Evolutionary conservation across 2,113 vertebrate genomes (phyloP).

Genomic region (rat (Rattus norvegicus)): DNA sequence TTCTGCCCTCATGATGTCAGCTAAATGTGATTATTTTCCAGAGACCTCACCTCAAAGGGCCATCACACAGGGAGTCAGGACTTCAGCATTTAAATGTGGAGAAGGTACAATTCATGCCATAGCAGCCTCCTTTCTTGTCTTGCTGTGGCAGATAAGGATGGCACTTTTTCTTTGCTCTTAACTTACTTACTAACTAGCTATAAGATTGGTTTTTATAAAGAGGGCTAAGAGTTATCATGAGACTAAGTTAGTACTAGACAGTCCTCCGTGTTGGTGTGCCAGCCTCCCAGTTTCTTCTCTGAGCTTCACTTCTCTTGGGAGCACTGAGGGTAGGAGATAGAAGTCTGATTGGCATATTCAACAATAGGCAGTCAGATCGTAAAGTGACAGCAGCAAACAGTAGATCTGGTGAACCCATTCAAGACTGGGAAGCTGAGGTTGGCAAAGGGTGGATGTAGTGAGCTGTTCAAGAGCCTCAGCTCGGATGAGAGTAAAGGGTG

Average conservation of each 20-base stretch:
- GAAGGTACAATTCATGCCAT: not conserved
- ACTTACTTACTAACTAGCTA: not conserved
- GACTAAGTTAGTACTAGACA: not conserved
- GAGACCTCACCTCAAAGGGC: not conserved
- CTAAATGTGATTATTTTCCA: not conserved
- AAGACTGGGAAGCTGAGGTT: not conserved
- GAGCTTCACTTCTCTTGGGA: not conserved
- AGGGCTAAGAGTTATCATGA: not conserved
- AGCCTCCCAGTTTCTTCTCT: not conserved
- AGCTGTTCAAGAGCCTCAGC: not conserved
- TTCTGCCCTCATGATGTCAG: not conserved
- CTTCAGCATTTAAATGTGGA: not conserved
- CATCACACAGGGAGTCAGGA: not conserved
- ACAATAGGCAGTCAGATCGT: not conserved
- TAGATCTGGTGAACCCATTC: not conserved
- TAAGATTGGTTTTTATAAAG: not conserved
- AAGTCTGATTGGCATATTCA: not conserved
- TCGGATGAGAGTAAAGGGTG: not conserved
- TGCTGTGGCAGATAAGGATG: not conserved
- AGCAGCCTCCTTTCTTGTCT: not conserved
- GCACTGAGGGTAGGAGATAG: not conserved
- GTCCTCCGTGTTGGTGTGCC: not conserved
- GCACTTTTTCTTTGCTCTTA: not conserved
- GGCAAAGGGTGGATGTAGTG: not conserved
- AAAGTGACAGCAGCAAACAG: not conserved